Percentiles rank a stretch among this genome's conserved stretches.
These are phyloP conservation scores for Magallana angulata DNA, from an alignment of 1,140 invertebrate genomes.

Conservation along the genomic window DNA sequence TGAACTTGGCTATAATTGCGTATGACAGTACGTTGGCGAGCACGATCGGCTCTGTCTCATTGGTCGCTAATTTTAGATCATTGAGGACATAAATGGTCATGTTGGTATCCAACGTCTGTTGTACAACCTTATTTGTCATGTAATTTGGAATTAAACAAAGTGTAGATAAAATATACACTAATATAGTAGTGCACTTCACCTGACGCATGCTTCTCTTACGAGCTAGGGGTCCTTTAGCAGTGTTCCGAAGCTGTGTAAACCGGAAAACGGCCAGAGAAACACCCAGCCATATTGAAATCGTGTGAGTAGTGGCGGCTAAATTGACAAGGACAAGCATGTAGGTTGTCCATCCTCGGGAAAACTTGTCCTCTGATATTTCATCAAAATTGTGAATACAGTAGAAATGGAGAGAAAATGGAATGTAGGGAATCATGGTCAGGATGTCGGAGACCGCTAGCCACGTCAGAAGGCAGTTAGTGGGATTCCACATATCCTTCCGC, in stretches of 20 bases:
- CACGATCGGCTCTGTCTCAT: slow-evolving; percentile 63
- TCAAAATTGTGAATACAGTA: slow-evolving; percentile 70
- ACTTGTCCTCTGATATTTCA: slow-evolving; percentile 66
- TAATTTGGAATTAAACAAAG: slow-evolving; percentile 90
- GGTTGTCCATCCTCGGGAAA: slow-evolving; percentile 69
- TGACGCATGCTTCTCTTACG: slow-evolving; percentile 80
- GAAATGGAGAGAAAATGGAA: slow-evolving; percentile 88
- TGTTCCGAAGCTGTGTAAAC: slow-evolving; percentile 86
- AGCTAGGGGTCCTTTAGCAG: slow-evolving; percentile 89
- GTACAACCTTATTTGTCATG: slow-evolving; percentile 79
- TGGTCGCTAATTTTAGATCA: slow-evolving; percentile 71
- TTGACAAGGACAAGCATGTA: slow-evolving; percentile 79
- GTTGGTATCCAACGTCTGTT: slow-evolving; percentile 51
- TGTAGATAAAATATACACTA: slow-evolving; percentile 86
- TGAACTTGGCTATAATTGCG: slow-evolving; percentile 77
- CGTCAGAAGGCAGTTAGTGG: slow-evolving; percentile 92
- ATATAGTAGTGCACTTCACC: slow-evolving; percentile 86
- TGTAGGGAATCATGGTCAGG: slow-evolving; percentile 92
- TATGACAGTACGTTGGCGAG: slow-evolving; percentile 74
- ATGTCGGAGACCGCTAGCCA: slow-evolving; percentile 91
- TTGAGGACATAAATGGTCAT: slow-evolving; percentile 77
- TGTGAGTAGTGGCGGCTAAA: slow-evolving; percentile 91
- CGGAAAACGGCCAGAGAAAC: slow-evolving; percentile 89
- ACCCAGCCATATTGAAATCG: slow-evolving; percentile 95
- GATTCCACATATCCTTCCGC: slow-evolving; percentile 87